Percentiles rank a stretch among this genome's conserved stretches.
phyloP scores from a whole-genome alignment of 2,888 invertebrate genomes.

The Nipponacmea schrenckii region DNA sequence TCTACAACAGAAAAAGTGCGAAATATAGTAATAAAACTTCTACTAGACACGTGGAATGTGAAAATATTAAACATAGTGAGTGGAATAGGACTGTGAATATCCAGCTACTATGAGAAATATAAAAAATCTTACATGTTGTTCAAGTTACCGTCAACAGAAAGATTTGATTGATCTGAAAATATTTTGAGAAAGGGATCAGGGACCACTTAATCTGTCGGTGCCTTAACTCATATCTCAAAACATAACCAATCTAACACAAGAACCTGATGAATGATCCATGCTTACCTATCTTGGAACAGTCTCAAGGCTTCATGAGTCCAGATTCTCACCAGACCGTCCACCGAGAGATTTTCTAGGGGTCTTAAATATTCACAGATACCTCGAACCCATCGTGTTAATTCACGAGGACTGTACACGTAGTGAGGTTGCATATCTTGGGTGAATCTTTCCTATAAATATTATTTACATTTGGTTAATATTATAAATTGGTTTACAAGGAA shows the following conservation, averaged over 20 bases:
- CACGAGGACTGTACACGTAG: slow-evolving; percentile 97
- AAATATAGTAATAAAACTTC: not conserved
- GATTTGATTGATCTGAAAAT: too few species aligned
- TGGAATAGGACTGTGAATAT: too few species aligned
- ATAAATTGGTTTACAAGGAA: too few species aligned
- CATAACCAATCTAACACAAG: not conserved
- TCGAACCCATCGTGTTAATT: slow-evolving; percentile 99
- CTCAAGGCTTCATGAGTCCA: slow-evolving; percentile 99
- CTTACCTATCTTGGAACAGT: slow-evolving; percentile 82
- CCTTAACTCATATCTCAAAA: not conserved
- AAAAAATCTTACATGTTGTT: too few species aligned
- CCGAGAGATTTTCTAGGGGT: slow-evolving; percentile 88
- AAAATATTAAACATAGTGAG: too few species aligned
- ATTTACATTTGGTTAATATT: too few species aligned
- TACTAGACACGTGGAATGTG: too few species aligned
- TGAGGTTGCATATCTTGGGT: slow-evolving; percentile 99
- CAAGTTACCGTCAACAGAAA: too few species aligned
- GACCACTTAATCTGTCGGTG: not conserved
- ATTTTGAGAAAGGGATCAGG: not conserved
- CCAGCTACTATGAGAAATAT: too few species aligned
- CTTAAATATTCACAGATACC: slow-evolving; percentile 98
- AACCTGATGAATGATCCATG: not conserved
- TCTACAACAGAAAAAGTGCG: slow-evolving; percentile 42
- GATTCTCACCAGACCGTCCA: slow-evolving; percentile 95
- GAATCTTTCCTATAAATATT: slow-evolving; percentile 79